These are phyloP conservation scores for Sinocyclocheilus grahami DNA, from an alignment of 2,113 vertebrate species.

Conservation along the genomic window DNA sequence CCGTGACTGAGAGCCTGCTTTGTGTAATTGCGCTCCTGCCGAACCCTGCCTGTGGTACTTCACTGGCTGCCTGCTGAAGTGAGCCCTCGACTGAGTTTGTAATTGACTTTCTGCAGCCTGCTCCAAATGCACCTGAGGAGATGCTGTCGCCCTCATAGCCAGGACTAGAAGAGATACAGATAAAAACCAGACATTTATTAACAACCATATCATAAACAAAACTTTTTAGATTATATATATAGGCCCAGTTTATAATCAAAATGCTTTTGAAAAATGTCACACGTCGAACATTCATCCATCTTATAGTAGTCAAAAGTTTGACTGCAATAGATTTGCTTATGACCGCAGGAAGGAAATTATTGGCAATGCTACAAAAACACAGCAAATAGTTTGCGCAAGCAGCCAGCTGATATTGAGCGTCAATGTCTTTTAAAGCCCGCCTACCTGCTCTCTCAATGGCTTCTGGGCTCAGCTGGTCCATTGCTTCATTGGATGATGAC, in stretches of 20 bases:
- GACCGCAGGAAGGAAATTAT: background rate
- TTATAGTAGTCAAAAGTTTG: background rate
- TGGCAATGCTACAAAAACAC: slow-evolving; percentile 11
- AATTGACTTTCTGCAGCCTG: slow-evolving; percentile 43
- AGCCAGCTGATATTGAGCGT: slow-evolving; percentile 20
- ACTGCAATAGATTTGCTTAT: background rate
- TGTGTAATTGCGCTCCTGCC: slow-evolving; percentile 56
- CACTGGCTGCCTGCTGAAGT: slow-evolving; percentile 82
- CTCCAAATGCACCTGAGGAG: slow-evolving; percentile 43
- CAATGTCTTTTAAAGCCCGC: slow-evolving; percentile 51
- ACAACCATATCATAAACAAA: background rate
- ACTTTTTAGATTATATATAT: background rate
- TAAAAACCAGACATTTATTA: background rate
- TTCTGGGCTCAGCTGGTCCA: slow-evolving; percentile 73
- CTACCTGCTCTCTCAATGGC: slow-evolving; percentile 78
- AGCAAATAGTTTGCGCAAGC: slow-evolving; percentile 33
- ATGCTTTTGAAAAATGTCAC: background rate
- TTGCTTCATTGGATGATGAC: slow-evolving; percentile 76
- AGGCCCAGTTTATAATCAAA: background rate
- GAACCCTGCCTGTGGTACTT: slow-evolving; percentile 75
- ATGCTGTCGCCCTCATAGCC: slow-evolving; percentile 68
- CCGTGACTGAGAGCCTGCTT: slow-evolving; percentile 55
- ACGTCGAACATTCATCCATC: background rate
- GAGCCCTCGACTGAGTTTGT: slow-evolving; percentile 70
- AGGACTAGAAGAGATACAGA: slow-evolving; percentile 63